These are phyloP conservation scores for Sigmodon hispidus DNA, from an alignment of 2,113 vertebrate species.

Conservation along the genomic window DNA sequence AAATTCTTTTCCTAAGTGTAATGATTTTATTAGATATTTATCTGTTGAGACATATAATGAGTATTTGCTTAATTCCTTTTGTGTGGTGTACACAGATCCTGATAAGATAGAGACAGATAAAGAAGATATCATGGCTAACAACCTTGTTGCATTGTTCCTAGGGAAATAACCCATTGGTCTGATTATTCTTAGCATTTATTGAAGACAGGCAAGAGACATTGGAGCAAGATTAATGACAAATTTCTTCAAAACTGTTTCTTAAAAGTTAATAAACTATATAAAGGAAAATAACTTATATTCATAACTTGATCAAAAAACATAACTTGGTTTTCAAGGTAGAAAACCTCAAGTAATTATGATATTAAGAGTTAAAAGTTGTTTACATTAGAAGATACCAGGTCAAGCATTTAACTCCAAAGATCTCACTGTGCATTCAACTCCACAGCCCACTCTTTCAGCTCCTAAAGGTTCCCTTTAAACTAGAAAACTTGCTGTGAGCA, in stretches of 20 bases:
- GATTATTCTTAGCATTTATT: not conserved
- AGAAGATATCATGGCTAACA: constrained; percentile 25
- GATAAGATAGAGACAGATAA: not conserved
- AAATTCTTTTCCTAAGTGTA: not conserved
- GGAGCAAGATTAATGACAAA: constrained; percentile 48
- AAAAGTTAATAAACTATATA: not conserved
- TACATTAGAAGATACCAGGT: not conserved
- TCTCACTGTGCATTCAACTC: constrained; percentile 13
- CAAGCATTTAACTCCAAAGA: not conserved
- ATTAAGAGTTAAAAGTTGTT: not conserved
- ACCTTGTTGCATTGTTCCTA: not conserved
- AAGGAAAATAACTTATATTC: not conserved
- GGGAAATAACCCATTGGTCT: constrained; percentile 37
- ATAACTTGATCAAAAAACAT: not conserved
- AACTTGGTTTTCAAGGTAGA: not conserved
- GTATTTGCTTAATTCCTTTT: constrained; percentile 34
- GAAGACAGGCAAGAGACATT: not conserved
- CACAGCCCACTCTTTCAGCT: not conserved
- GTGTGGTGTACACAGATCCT: not conserved
- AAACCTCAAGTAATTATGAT: not conserved
- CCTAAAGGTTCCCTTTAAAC: constrained; percentile 35
- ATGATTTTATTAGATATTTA: not conserved
- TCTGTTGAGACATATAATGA: not conserved
- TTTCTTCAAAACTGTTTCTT: constrained; percentile 1
- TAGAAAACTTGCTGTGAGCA: constrained; percentile 52